Percentiles rank a stretch among this genome's conserved stretches.
Conservation (phyloP, 2,888 invertebrate species). For the Cheilosia impressa region DNA sequence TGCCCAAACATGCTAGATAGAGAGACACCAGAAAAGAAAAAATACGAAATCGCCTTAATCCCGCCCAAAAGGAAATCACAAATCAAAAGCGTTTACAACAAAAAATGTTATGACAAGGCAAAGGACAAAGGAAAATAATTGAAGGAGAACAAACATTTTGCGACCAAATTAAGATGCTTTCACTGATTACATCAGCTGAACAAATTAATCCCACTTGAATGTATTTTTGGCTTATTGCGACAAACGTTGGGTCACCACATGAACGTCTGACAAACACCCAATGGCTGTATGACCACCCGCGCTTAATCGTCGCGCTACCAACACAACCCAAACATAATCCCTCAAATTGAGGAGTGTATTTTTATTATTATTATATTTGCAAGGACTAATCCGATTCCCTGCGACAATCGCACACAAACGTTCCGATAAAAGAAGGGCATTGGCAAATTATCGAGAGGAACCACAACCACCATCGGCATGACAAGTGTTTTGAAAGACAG, state of each 20-base stretch:
- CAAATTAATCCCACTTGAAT: slow-evolving; percentile 65
- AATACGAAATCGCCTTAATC: background rate
- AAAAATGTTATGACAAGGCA: slow-evolving; percentile 32
- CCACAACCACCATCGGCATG: slow-evolving; percentile 15
- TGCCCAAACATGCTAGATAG: slow-evolving; percentile 20
- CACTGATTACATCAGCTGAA: slow-evolving; percentile 58
- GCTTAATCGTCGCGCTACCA: slow-evolving; percentile 3
- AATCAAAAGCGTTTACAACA: slow-evolving; percentile 43
- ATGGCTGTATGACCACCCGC: slow-evolving; percentile 5
- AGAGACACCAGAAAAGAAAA: background rate
- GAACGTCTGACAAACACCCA: slow-evolving; percentile 8
- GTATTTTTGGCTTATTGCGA: slow-evolving; percentile 42
- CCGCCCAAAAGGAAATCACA: slow-evolving; percentile 39
- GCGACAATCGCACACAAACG: slow-evolving; percentile 43
- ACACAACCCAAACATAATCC: slow-evolving; percentile 41
- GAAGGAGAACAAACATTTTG: slow-evolving; percentile 49
- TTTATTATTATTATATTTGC: slow-evolving; percentile 49
- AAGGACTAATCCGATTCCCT: slow-evolving; percentile 59
- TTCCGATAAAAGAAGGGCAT: slow-evolving; percentile 17
- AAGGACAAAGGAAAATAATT: slow-evolving; percentile 55
- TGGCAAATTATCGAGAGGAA: slow-evolving; percentile 47
- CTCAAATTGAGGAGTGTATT: slow-evolving; percentile 45
- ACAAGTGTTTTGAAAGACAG: background rate
- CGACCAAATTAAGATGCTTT: slow-evolving; percentile 62
- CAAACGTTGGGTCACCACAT: slow-evolving; percentile 45